phyloP scores from a whole-genome alignment of 1,140 invertebrate genomes.

The Trichonephila inaurata region DNA sequence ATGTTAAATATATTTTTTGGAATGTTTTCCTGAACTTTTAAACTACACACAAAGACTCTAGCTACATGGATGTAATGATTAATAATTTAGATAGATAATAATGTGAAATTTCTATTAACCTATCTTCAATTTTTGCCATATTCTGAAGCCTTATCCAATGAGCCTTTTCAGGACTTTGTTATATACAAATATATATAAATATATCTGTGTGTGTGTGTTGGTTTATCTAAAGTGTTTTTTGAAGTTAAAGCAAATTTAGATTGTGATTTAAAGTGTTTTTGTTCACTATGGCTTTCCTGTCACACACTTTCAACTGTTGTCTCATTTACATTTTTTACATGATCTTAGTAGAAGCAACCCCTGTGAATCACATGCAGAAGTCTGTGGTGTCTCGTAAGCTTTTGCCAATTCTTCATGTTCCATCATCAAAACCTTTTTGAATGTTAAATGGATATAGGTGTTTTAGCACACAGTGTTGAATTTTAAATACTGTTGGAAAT shows the following conservation, averaged over 20 bases:
- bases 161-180: constrained; percentile 62
- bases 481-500: constrained; percentile 61
- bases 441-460: constrained; percentile 72
- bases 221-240: constrained; percentile 31
- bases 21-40: constrained; percentile 34
- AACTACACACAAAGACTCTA: constrained; percentile 42
- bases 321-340: constrained; percentile 21
- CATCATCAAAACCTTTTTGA: constrained; percentile 62
- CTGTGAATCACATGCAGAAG: constrained; percentile 68
- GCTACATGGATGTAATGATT: constrained; percentile 14
- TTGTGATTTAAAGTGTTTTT: constrained; percentile 27
- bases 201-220: constrained; percentile 32
- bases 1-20: constrained; percentile 36
- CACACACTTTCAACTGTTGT: neutral
- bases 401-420: constrained; percentile 67
- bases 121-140: constrained; percentile 57
- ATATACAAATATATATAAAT: constrained; percentile 42
- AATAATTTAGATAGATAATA: constrained; percentile 17
- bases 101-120: constrained; percentile 51
- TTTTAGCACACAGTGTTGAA: constrained; percentile 68
- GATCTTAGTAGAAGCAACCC: constrained; percentile 26
- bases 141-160: constrained; percentile 68
- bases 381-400: constrained; percentile 58
- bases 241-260: constrained; percentile 23
- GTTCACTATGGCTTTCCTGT: neutral